phyloP scores from a whole-genome alignment of 2,888 invertebrate genomes.

The Beris morrisii region DNA sequence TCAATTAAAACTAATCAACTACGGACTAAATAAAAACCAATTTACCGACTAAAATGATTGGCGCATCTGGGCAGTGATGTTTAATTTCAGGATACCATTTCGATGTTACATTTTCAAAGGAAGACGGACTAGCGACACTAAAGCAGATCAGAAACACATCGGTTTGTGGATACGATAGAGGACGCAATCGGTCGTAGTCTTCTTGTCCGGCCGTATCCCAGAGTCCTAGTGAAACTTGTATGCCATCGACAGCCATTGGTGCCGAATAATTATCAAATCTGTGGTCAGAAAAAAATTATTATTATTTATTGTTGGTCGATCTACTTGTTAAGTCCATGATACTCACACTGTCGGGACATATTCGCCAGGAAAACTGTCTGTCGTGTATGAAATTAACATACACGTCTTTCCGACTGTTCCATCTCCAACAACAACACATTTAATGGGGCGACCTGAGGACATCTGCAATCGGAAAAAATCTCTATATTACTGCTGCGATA shows the following conservation, averaged over 20 bases:
- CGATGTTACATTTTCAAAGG: conserved; percentile 98
- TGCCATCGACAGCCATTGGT: conserved; percentile 97
- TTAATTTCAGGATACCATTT: conserved; percentile 99
- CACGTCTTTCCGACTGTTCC: conserved; percentile 94
- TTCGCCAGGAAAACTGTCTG: conserved; percentile 91
- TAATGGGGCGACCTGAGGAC: conserved; percentile 91
- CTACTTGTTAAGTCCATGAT: not conserved
- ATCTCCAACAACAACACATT: conserved; percentile 91
- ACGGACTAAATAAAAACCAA: conserved; percentile 35
- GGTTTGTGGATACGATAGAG: conserved; percentile 97
- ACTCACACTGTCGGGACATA: conserved; percentile 94
- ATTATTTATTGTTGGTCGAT: not conserved
- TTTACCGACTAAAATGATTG: conserved; percentile 96
- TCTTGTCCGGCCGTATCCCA: conserved; percentile 99
- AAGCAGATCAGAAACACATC: conserved; percentile 99
- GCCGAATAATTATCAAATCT: conserved; percentile 99
- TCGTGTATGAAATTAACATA: conserved; percentile 91
- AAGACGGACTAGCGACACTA: conserved; percentile 98
- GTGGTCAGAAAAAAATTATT: conserved; percentile 1
- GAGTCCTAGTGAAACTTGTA: conserved; percentile 92
- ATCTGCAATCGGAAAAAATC: conserved; percentile 56
- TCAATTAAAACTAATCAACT: not conserved
- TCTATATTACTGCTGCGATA: too few species aligned
- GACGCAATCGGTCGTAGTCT: conserved; percentile 94
- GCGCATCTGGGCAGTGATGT: conserved; percentile 99